A percentile compares a stretch with the other conserved stretches of the same genome.
phyloP scores from a whole-genome alignment of 2,113 vertebrate species.

The Thalassarche chlororhynchos region DNA sequence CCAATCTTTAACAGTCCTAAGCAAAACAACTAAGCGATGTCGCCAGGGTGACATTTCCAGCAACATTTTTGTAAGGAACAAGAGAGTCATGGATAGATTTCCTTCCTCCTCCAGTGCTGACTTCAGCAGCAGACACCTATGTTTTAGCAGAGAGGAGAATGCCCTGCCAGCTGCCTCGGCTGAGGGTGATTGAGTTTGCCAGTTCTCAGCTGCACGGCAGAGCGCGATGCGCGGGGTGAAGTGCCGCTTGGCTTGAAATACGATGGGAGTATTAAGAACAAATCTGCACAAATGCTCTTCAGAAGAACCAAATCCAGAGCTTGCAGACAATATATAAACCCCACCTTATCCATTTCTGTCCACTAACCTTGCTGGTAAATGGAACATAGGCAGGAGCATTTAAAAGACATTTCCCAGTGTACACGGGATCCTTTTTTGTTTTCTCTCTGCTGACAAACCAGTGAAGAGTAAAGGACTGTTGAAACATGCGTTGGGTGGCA shows the following conservation, averaged over 20 bases:
- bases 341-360: background rate
- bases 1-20: background rate
- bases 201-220: slow-evolving; percentile 14
- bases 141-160: background rate
- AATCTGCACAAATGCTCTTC: background rate
- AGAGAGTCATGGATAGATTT: slow-evolving; percentile 36
- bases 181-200: slow-evolving; percentile 15
- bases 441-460: slow-evolving; percentile 8
- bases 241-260: slow-evolving; percentile 16
- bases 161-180: background rate
- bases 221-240: background rate
- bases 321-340: background rate
- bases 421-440: slow-evolving; percentile 24
- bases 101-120: slow-evolving; percentile 10
- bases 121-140: slow-evolving; percentile 18
- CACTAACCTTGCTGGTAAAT: background rate
- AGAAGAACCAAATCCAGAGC: background rate
- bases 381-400: background rate
- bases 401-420: slow-evolving; percentile 20
- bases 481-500: background rate
- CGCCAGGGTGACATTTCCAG: background rate
- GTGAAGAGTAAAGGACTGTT: slow-evolving; percentile 33
- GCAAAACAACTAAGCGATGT: background rate
- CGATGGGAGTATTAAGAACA: background rate
- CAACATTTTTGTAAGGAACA: background rate